Conservation (phyloP, 2,888 invertebrate genomes). For the Orthonychiurus folsomi region DNA sequence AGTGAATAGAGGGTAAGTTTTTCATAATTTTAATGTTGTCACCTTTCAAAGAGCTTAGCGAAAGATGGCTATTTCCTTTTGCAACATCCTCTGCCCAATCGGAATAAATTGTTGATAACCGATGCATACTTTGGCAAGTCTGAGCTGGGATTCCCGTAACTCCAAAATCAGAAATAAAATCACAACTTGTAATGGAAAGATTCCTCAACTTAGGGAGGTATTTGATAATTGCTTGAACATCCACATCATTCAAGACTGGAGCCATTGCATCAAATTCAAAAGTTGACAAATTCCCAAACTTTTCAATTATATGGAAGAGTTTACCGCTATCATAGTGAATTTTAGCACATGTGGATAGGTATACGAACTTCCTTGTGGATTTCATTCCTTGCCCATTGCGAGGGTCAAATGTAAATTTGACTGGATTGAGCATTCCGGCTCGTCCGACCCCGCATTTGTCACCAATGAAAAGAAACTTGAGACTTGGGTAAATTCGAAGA, state of each 20-base stretch:
- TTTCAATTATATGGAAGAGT: slow-evolving; percentile 12
- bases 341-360: neutral
- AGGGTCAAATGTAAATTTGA: neutral
- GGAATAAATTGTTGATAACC: too few species aligned
- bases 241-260: slow-evolving; percentile 18
- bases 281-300: slow-evolving; percentile 15
- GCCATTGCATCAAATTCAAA: slow-evolving; percentile 18
- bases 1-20: too few species aligned
- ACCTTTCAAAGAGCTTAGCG: too few species aligned
- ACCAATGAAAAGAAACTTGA: slow-evolving; percentile 18
- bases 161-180: slow-evolving; percentile 23
- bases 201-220: slow-evolving; percentile 15
- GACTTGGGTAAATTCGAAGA: slow-evolving; percentile 15
- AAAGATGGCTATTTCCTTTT: too few species aligned
- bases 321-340: slow-evolving; percentile 4
- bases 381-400: neutral
- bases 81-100: too few species aligned
- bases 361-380: neutral
- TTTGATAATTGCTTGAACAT: slow-evolving; percentile 22
- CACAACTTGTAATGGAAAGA: slow-evolving; percentile 17
- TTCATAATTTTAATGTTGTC: too few species aligned
- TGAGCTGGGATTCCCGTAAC: slow-evolving; percentile 22
- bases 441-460: slow-evolving; percentile 3
- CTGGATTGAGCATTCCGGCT: neutral
- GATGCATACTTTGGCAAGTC: too few species aligned